These are phyloP conservation scores for Pholis gunnellus DNA, from an alignment of 2,113 vertebrate species.

Conservation along the genomic window DNA sequence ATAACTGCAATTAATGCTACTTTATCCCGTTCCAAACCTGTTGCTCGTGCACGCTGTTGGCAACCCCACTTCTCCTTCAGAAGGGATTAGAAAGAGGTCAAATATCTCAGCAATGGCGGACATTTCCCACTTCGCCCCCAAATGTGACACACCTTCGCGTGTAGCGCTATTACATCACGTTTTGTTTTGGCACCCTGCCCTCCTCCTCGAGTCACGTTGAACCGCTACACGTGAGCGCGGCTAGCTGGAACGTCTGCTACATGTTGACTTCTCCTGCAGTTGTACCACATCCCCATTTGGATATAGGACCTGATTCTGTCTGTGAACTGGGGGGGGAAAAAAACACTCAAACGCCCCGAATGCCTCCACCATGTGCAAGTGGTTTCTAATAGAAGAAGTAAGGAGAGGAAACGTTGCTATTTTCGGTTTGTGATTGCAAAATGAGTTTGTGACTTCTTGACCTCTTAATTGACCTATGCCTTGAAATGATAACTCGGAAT, in stretches of 20 bases:
- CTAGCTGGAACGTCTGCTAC: background rate
- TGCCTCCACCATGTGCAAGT: background rate
- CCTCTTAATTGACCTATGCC: background rate
- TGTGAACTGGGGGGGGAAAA: background rate
- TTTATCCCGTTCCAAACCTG: background rate
- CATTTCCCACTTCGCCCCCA: slow-evolving; percentile 61
- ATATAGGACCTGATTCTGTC: background rate
- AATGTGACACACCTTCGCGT: slow-evolving; percentile 82
- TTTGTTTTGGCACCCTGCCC: slow-evolving; percentile 58
- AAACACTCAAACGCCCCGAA: background rate
- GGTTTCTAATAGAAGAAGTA: background rate
- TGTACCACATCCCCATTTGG: slow-evolving; percentile 3
- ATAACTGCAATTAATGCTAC: rapidly evolving
- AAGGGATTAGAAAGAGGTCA: slow-evolving; percentile 74
- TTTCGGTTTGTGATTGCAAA: background rate
- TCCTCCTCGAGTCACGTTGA: slow-evolving; percentile 78
- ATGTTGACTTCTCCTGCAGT: background rate
- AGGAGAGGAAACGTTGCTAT: background rate
- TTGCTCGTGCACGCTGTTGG: slow-evolving; percentile 2
- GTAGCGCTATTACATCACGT: slow-evolving; percentile 68
- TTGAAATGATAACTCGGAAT: background rate
- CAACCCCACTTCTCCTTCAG: background rate
- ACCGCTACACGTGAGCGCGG: slow-evolving; percentile 73
- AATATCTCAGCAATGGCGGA: slow-evolving; percentile 67
- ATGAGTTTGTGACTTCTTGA: background rate